Evolutionary conservation across 2,888 invertebrate species (phyloP).

Genomic region (Maniola hyperantus): DNA sequence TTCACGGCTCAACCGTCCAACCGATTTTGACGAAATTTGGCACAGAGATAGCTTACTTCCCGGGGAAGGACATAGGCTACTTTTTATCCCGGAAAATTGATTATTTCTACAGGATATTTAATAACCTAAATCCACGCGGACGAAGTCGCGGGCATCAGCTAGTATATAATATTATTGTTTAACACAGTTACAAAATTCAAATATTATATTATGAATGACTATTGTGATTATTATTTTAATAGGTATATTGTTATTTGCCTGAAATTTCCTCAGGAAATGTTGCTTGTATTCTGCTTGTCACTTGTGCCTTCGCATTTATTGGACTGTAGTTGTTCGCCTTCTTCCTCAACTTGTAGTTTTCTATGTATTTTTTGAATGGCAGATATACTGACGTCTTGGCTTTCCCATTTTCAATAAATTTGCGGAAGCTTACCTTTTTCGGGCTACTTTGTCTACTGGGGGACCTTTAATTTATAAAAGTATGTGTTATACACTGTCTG

Average conservation of each 20-base stretch:
- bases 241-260: constrained; percentile 50
- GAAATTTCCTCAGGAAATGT: constrained; percentile 63
- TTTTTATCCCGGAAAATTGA: no score
- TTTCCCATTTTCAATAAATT: constrained; percentile 73
- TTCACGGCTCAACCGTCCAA: no score
- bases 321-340: constrained; percentile 66
- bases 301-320: constrained; percentile 65
- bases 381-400: constrained; percentile 83
- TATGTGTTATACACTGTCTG: background rate
- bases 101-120: no score
- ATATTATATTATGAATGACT: no score
- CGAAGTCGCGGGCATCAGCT: no score
- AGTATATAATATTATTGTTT: no score
- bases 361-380: constrained; percentile 83
- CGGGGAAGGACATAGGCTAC: no score
- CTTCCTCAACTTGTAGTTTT: constrained; percentile 71
- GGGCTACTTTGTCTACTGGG: constrained; percentile 75
- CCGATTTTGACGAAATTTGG: no score
- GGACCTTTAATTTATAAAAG: constrained; percentile 49
- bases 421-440: constrained; percentile 74
- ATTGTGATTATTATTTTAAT: no score
- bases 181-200: no score
- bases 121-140: no score
- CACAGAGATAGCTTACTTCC: no score
- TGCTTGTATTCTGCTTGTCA: constrained; percentile 63